Percentiles rank a stretch among this genome's conserved stretches.
phyloP scores from a whole-genome alignment of 2,888 invertebrate genomes.

The Ophion obscuratus region DNA sequence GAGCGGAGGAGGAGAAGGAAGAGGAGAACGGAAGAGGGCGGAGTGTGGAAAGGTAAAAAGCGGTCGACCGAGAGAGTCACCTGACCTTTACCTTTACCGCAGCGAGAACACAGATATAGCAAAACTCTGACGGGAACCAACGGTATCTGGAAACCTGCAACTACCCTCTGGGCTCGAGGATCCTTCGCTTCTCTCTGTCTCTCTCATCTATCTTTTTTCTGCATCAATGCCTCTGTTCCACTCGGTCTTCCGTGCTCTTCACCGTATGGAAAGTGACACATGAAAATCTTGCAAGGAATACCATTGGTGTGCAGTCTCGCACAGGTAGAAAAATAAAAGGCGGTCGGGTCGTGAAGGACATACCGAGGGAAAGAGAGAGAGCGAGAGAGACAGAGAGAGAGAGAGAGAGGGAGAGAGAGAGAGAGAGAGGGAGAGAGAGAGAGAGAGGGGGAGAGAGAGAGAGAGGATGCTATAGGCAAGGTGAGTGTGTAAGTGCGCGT shows the following conservation, averaged over 20 bases:
- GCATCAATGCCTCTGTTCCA: conserved; percentile 15
- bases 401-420: neutral
- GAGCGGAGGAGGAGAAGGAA: conserved; percentile 16
- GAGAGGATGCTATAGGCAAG: neutral
- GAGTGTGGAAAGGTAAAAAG: conserved; percentile 42
- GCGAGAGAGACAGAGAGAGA: conserved; percentile 2
- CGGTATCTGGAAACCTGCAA: conserved; percentile 35
- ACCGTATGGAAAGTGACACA: conserved; percentile 39
- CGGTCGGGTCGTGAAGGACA: conserved; percentile 14
- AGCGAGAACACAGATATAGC: conserved; percentile 61
- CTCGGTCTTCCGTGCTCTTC: conserved; percentile 36
- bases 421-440: conserved; percentile 9
- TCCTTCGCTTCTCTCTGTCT: conserved; percentile 3
- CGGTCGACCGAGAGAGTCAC: conserved; percentile 63
- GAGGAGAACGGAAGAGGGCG: neutral
- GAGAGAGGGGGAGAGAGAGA: neutral
- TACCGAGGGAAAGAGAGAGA: neutral
- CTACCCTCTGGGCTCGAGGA: conserved; percentile 41
- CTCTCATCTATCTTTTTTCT: neutral
- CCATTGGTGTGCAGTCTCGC: conserved; percentile 26
- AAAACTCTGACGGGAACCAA: conserved; percentile 24
- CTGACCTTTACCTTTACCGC: conserved; percentile 80
- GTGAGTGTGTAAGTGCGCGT: conserved; percentile 35
- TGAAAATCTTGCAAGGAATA: conserved; percentile 18
- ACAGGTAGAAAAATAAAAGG: conserved; percentile 29